phyloP scores from a whole-genome alignment of 2,797 vertebrate genomes.

The Kryptopterus vitreolus region DNA sequence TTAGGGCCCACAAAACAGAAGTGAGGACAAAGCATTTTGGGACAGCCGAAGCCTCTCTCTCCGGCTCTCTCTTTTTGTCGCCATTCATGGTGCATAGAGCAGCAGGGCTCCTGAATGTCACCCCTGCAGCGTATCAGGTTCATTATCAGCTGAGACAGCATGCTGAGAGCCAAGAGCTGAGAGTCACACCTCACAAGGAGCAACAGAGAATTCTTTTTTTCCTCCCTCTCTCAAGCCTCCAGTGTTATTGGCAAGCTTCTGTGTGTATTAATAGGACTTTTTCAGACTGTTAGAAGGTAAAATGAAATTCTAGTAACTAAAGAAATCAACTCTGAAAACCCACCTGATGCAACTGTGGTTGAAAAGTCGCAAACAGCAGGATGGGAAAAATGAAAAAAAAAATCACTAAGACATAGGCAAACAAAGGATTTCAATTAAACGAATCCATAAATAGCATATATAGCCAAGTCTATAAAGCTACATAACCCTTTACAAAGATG shows the following conservation, averaged over 20 bases:
- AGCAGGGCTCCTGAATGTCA: background rate
- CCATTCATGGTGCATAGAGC: constrained; percentile 17
- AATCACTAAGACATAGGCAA: background rate
- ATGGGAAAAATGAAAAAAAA: background rate
- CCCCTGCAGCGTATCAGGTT: background rate
- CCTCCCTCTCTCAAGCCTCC: background rate
- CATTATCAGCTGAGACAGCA: constrained; percentile 14
- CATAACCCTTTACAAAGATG: background rate
- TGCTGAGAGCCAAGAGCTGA: constrained; percentile 26
- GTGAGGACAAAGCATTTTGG: constrained; percentile 14
- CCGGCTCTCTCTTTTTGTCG: constrained; percentile 1
- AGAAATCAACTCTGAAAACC: background rate
- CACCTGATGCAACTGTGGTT: background rate
- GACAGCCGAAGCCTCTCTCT: constrained; percentile 5
- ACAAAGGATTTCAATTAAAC: background rate
- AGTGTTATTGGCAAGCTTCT: background rate
- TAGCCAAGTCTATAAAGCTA: background rate
- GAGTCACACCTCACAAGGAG: constrained; percentile 13
- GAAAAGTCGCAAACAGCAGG: background rate
- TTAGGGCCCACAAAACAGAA: background rate
- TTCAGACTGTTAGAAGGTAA: background rate
- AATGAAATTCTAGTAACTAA: background rate
- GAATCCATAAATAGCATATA: background rate
- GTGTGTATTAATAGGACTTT: no score
- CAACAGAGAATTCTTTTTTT: background rate